Evolutionary conservation across 64 coral and sea anemone species (phyloP), one percentile per base, ranked within the genome.

Genomic region (Orbicella faveolata): DNA sequence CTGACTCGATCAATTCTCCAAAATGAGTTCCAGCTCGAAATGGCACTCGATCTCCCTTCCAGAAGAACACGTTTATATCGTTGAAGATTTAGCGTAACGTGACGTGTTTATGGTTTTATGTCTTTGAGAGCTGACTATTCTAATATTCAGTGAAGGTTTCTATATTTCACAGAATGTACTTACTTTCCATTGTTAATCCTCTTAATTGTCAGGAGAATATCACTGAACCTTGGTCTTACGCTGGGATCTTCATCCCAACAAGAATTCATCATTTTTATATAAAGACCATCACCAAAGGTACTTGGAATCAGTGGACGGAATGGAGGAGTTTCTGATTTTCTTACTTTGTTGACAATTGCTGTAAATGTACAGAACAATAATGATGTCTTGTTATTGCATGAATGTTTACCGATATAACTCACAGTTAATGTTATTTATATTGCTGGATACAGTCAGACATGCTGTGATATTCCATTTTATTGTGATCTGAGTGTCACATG

Each of bases 161-260:
- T 12, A 66, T 39, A 15, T 52, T 44, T 86, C 11, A 21, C 5
- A 73, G 1, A 68, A 13, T 36, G 41, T 82, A 86, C 92, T 94
- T 89, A 94, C 87, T 89, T 94, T 76, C 87, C 92, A 61, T 81
- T 81, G 51, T 94, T 94, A 23, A 84, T 78, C 78, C 59, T 89
- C 61, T 72, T 94, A 30, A 94, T 68, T 18, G 83, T 70, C 37
- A 86, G 81, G 11, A 89, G 79, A 36, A 94, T 78, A 36, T 77
- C 79, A 78, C 61, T 69, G 48, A 89, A 94, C 2, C 36, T 85
- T 23, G 92, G 92, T 20, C 92, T 52, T 13, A 83, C 33, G 39
- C 34, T 66, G 73, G 92, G 87, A 9, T 93, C 70, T 21, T 93
- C 92, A 67, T 36, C 41, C 92, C 92, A 93, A 75, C 92, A 93